phyloP scores from a whole-genome alignment of 2,113 vertebrate genomes.

The Thymallus thymallus region DNA sequence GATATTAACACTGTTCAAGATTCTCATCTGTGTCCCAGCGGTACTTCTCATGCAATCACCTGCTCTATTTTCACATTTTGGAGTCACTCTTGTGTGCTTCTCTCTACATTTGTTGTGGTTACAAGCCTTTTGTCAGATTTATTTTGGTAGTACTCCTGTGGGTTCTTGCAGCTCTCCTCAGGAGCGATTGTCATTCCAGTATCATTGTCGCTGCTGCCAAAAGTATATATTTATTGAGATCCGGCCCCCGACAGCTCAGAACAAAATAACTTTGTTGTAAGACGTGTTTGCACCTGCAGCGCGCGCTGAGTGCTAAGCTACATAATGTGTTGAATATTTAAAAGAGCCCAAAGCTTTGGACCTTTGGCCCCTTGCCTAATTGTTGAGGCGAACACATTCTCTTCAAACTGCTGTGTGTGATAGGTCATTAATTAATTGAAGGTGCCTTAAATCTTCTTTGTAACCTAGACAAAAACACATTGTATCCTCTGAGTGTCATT shows the following conservation, averaged over 20 bases:
- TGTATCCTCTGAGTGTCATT: constrained; percentile 15
- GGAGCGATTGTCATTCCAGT: constrained; percentile 23
- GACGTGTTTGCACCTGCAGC: constrained; percentile 23
- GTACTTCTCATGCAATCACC: not conserved
- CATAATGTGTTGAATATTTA: constrained; percentile 44
- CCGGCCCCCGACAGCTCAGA: constrained; percentile 18
- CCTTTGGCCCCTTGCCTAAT: constrained; percentile 50
- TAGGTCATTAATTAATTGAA: constrained; percentile 48
- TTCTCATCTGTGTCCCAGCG: not conserved
- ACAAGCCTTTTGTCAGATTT: not conserved
- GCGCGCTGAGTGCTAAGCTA: constrained; percentile 39
- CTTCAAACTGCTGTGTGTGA: constrained; percentile 29
- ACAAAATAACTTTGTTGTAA: constrained; percentile 33
- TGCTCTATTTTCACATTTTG: not conserved
- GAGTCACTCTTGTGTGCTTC: not conserved
- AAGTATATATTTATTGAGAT: constrained; percentile 37
- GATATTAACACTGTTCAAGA: not conserved
- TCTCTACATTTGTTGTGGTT: not conserved
- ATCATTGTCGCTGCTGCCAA: constrained; percentile 26
- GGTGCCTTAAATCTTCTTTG: constrained; percentile 35
- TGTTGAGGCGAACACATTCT: constrained; percentile 27
- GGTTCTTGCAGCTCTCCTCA: not conserved
- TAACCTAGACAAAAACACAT: constrained; percentile 12
- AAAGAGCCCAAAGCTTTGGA: constrained; percentile 33
- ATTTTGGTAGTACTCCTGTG: constrained; percentile 9